Base-by-base conservation (phyloP, 2,888 invertebrate genomes). In the Drosophila kuntzei region DNA sequence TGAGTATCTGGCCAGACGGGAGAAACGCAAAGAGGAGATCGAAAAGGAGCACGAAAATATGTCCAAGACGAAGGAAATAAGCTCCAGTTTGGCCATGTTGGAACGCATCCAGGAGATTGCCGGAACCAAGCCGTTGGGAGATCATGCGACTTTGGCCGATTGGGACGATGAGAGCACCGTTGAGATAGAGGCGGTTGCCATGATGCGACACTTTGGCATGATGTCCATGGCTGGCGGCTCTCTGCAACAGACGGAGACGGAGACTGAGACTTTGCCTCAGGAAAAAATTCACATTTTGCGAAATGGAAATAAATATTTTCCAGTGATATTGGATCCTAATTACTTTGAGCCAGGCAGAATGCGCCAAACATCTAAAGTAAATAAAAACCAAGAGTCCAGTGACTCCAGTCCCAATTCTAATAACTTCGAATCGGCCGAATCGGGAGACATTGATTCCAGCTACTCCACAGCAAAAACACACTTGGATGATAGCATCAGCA, bases 201-300 rank as follows among this genome's bases (percentile, higher is more conserved):
- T 91, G 79, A 90, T 91, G 88, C 79, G 92, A 2, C 83, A 87
- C 46, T 76, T 81, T 34, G 91, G 90, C 2, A 61, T 88, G 43
- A 80, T 73, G n/a, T 82, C 87, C 3, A 87, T 89, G 71, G 36
- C 53, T 2, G 55, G 41, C n/a, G 63, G 55, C 2, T 3, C 43
- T 0, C 2, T 69, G 6, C 73, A 0, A 61, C 78, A 7, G n/a
- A n/a, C n/a, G n/a, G n/a, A n/a, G n/a, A n/a, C n/a, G n/a, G n/a
- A n/a, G n/a, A 58, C 61, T 27, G 74, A 80, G 11, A 16, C 54
- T 0, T 34, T 75, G 29, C 84, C 86, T 0, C 47, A 11, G 68
- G 76, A 3, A 16, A 39, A 53, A 0, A 63, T 90, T 9, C 65
- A 85, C 12, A 14, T 84, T 5, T 67, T 86, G 51, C 67, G 69